These are phyloP conservation scores for Antechinus stuartii DNA, from an alignment of 2,113 vertebrate genomes.

Conservation along the genomic window DNA sequence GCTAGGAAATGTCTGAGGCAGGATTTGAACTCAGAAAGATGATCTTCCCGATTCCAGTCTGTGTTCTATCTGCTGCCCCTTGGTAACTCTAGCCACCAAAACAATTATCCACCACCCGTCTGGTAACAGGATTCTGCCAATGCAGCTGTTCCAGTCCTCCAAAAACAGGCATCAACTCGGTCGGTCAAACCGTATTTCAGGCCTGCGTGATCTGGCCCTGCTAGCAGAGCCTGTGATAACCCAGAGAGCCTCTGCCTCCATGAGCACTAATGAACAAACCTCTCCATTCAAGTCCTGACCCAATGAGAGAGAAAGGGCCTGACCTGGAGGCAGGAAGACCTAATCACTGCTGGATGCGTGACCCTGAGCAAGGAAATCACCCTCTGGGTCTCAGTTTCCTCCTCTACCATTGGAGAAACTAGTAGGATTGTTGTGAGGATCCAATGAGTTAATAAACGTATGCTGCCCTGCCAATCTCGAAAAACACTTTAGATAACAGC, in stretches of 20 bases:
- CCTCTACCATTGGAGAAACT: background rate
- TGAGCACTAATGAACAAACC: background rate
- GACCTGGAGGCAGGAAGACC: background rate
- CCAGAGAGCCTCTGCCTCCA: background rate
- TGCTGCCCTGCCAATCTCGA: background rate
- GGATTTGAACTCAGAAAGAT: background rate
- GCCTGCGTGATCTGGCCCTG: background rate
- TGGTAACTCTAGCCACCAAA: background rate
- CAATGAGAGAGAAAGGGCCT: background rate
- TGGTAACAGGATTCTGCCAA: background rate
- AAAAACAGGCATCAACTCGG: background rate
- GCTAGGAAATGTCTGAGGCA: background rate
- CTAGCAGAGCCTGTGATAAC: background rate
- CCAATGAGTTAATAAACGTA: background rate
- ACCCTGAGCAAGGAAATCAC: background rate
- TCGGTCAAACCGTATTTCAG: background rate
- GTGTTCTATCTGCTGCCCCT: background rate
- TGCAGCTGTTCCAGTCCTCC: background rate
- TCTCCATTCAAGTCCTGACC: background rate
- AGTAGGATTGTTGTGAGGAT: background rate
- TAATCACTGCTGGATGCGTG: background rate
- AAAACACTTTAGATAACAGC: background rate
- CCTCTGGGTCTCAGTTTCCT: background rate
- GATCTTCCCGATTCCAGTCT: background rate
- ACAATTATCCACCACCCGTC: background rate